phyloP scores from a whole-genome alignment of 1,140 invertebrate species.

The Zophobas morio region DNA sequence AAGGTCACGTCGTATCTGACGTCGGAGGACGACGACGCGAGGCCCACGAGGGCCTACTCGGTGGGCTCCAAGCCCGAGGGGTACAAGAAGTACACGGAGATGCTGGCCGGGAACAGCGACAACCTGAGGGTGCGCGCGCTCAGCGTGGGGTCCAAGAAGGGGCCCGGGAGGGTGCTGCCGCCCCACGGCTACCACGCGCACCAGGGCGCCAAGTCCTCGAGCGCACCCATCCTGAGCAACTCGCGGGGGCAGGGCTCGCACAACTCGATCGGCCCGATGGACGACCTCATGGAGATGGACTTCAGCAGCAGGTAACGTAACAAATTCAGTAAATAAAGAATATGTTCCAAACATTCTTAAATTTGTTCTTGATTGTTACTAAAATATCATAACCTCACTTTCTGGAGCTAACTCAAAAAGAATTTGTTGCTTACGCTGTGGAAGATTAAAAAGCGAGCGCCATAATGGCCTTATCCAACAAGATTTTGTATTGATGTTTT shows the following conservation, averaged over 20 bases:
- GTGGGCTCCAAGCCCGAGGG: conserved; percentile 81
- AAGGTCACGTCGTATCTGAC: conserved; percentile 77
- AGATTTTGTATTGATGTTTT: too few species aligned
- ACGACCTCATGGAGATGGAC: conserved; percentile 87
- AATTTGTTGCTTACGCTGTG: too few species aligned
- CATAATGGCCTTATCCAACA: too few species aligned
- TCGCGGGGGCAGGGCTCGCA: conserved; percentile 72
- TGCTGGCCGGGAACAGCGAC: conserved; percentile 55
- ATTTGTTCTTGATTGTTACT: too few species aligned
- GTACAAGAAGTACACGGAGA: conserved; percentile 64
- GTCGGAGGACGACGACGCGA: conserved; percentile 72
- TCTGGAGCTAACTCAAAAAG: too few species aligned
- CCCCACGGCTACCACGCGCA: conserved; percentile 60
- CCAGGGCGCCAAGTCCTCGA: conserved; percentile 71
- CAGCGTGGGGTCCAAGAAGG: conserved; percentile 76
- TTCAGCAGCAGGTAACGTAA: conserved; percentile 70
- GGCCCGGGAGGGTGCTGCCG: conserved; percentile 62
- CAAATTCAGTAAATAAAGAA: too few species aligned
- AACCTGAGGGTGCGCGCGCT: conserved; percentile 75
- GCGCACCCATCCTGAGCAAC: conserved; percentile 72
- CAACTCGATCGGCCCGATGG: conserved; percentile 78
- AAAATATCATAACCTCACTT: too few species aligned
- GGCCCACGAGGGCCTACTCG: conserved; percentile 86
- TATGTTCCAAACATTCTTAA: too few species aligned
- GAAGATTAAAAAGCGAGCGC: too few species aligned